phyloP scores from a whole-genome alignment of 2,113 vertebrate genomes.

The Toxotes chatareus region DNA sequence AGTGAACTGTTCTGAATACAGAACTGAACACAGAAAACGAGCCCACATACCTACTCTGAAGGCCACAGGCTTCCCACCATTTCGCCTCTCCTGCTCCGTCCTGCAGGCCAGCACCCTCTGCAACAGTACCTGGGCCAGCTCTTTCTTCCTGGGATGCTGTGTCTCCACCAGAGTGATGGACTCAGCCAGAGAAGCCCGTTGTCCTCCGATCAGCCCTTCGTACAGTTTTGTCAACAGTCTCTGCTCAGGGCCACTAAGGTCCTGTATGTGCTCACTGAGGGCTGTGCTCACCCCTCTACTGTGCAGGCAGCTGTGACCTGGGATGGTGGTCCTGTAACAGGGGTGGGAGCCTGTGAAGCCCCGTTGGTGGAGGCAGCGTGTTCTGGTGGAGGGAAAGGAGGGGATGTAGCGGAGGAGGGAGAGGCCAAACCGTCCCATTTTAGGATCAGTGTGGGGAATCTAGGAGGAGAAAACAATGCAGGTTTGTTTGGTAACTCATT shows the following conservation, averaged over 20 bases:
- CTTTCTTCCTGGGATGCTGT: slow-evolving; percentile 91
- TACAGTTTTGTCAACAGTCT: slow-evolving; percentile 89
- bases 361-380: slow-evolving; percentile 27
- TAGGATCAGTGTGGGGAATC: slow-evolving; percentile 28
- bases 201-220: slow-evolving; percentile 88
- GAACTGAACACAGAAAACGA: not conserved
- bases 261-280: slow-evolving; percentile 71
- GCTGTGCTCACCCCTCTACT: slow-evolving; percentile 76
- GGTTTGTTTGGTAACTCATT: not conserved
- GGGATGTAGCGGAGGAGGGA: slow-evolving; percentile 52
- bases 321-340: not conserved
- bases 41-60: slow-evolving; percentile 93
- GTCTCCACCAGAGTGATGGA: slow-evolving; percentile 96
- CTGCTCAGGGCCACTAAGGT: slow-evolving; percentile 87
- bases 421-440: slow-evolving; percentile 59
- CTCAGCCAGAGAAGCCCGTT: slow-evolving; percentile 93
- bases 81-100: slow-evolving; percentile 87
- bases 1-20: no score
- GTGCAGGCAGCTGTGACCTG: slow-evolving; percentile 14
- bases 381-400: slow-evolving; percentile 22
- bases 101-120: slow-evolving; percentile 91
- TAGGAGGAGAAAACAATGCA: slow-evolving; percentile 25
- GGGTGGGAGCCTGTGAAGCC: not conserved
- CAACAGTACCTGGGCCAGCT: slow-evolving; percentile 93
- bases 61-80: slow-evolving; percentile 90